Conservation (phyloP, 2,797 vertebrate genomes). For the Microchirus variegatus region DNA sequence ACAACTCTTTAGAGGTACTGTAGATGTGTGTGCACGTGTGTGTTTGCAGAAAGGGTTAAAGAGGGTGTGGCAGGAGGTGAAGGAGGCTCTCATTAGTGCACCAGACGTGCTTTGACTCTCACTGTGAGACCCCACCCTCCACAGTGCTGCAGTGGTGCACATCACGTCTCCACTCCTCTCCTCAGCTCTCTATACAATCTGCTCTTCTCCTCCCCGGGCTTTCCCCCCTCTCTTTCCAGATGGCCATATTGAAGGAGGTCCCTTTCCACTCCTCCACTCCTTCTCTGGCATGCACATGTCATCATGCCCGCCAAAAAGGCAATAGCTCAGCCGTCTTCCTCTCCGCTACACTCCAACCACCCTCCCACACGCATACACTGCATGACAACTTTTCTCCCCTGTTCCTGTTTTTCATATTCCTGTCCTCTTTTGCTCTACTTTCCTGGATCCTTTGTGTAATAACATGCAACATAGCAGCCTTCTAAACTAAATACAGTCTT, state of each 20-base stretch:
- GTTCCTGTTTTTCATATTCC: conserved; percentile 39
- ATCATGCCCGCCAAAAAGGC: conserved; percentile 30
- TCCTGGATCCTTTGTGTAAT: conserved; percentile 40
- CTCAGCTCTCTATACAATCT: background rate
- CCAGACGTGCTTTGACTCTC: conserved; percentile 59
- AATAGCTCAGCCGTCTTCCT: conserved; percentile 16
- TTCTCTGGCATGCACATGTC: conserved; percentile 38
- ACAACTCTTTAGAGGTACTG: too few relatives aligned
- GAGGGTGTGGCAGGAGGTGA: background rate
- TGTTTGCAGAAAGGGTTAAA: conserved; percentile 8
- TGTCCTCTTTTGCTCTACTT: conserved; percentile 53
- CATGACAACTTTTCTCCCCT: conserved; percentile 18
- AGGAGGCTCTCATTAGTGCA: conserved; percentile 38
- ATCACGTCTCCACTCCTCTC: conserved; percentile 44
- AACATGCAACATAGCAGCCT: conserved; percentile 44
- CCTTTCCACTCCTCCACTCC: conserved; percentile 47
- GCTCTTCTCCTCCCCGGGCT: conserved; percentile 6
- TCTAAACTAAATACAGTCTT: conserved; percentile 20
- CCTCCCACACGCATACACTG: background rate
- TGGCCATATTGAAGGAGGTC: conserved; percentile 48
- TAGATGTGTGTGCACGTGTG: too few relatives aligned
- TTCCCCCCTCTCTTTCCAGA: conserved; percentile 48
- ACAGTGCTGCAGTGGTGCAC: conserved; percentile 69
- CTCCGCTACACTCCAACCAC: conserved; percentile 10
- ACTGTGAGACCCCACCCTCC: conserved; percentile 66